A percentile compares a stretch with the other conserved stretches of the same genome.
Evolutionary conservation across 2,797 vertebrate species (phyloP).

Genomic region (Sciurus carolinensis): DNA sequence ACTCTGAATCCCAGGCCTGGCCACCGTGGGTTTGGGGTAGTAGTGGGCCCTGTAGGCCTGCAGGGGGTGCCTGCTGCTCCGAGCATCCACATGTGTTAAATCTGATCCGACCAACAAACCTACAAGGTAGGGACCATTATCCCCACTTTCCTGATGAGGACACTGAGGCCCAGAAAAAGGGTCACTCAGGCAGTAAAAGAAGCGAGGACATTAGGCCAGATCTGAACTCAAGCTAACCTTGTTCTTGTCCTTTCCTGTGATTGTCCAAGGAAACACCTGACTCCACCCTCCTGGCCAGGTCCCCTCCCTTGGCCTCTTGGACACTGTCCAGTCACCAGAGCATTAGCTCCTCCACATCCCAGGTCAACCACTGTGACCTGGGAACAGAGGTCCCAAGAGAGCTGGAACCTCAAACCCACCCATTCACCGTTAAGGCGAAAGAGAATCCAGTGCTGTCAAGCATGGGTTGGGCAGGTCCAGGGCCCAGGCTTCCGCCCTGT

Average conservation of each 20-base stretch:
- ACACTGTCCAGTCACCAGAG: neutral
- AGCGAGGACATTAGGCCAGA: neutral
- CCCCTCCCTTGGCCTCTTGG: neutral
- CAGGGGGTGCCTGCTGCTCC: too few species aligned
- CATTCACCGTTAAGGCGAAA: too few species aligned
- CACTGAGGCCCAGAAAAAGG: neutral
- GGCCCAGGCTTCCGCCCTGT: neutral
- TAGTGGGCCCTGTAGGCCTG: too few species aligned
- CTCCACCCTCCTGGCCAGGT: too few species aligned
- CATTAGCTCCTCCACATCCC: neutral
- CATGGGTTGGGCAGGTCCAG: neutral
- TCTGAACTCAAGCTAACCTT: neutral
- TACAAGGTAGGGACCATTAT: neutral
- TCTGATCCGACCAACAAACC: neutral
- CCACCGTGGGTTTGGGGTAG: too few species aligned
- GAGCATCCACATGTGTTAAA: neutral
- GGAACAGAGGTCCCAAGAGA: neutral
- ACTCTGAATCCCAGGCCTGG: neutral
- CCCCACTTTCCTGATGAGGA: neutral
- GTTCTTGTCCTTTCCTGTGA: neutral
- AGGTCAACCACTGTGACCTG: neutral
- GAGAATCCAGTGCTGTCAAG: neutral
- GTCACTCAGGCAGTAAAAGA: neutral
- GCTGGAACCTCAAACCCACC: neutral
- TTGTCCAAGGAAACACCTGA: neutral